Evolutionary conservation across 37 sponge, comb jelly and placozoan species (phyloP), one percentile per base, ranked within the genome.

Genomic region (Oscarella lobularis): DNA sequence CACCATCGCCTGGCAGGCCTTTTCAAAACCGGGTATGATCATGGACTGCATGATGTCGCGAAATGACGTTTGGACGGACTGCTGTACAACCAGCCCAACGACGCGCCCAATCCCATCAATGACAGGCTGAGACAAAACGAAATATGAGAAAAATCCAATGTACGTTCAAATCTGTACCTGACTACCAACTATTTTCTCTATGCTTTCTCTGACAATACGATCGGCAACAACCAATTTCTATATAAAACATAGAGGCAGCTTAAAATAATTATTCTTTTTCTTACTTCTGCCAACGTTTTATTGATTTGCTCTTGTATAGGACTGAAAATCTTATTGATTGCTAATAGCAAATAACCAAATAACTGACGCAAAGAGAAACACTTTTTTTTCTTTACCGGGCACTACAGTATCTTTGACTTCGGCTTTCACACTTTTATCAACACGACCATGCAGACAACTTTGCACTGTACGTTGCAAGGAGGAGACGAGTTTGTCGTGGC

Each of bases 391-490:
- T 74, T 9, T 33, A 90, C 91, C 74, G 74, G 93, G 93, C 1
- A 88, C 40, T 34, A 88, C 81, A 6, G 75, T 41, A 33, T 54
- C 80, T 74, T 83, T 92, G 79, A 89, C 85, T 48, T 92, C 93
- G 14, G 48, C 41, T 78, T 85, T 92, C 48, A 92, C 82, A 35
- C 78, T 67, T 38, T 88, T 85, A 29, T 92, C 93, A 78, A 92
- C 70, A 67, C 81, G 86, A 39, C 78, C 65, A 5, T 81, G 66
- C 27, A 91, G 79, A 40, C 84, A 79, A 33, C 73, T 39, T 1
- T 75, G 72, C 27, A 85, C 40, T 0, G 80, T 74, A 40, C 84
- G 89, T 1, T 83, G 77, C 40, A 91, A 4, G 2, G 73, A 32
- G 32, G 75, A 20, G 1, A 66, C 41, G 31, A 92, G 75, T 2